A percentile compares a stretch with the other conserved stretches of the same genome.
Evolutionary conservation across 2,113 vertebrate species (phyloP).

Genomic region (Siphamia tubifer): DNA sequence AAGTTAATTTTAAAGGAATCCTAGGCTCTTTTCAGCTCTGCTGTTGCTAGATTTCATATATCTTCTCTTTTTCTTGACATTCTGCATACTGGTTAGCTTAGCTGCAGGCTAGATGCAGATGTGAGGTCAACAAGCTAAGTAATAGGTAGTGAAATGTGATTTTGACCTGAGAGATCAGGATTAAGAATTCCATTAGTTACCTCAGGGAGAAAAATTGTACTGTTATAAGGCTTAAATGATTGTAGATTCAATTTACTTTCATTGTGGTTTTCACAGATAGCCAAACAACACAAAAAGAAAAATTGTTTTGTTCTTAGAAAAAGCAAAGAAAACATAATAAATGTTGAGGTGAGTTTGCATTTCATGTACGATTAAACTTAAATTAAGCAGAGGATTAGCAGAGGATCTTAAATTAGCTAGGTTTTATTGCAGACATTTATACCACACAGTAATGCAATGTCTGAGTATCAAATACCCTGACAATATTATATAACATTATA

Average conservation of each 20-base stretch:
- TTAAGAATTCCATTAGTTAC: slow-evolving; percentile 4
- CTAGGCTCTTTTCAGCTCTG: neutral
- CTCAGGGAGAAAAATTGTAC: neutral
- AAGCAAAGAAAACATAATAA: too few species aligned
- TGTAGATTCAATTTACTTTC: neutral
- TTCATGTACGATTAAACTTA: too few species aligned
- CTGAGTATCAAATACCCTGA: too few species aligned
- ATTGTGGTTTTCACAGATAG: neutral
- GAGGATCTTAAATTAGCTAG: too few species aligned
- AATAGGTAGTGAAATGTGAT: slow-evolving; percentile 16
- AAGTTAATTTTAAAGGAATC: too few species aligned
- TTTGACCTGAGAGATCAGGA: slow-evolving; percentile 20
- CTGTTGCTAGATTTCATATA: neutral
- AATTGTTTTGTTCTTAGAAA: too few species aligned
- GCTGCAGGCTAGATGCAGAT: slow-evolving; percentile 12
- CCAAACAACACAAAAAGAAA: neutral
- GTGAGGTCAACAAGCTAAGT: slow-evolving; percentile 14
- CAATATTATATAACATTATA: too few species aligned
- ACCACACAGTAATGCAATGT: too few species aligned
- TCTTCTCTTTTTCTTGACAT: neutral
- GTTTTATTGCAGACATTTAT: too few species aligned
- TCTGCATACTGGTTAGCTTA: neutral
- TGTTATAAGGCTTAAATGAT: slow-evolving; percentile 6
- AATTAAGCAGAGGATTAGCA: too few species aligned
- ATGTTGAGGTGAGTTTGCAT: neutral